phyloP scores from a whole-genome alignment of 2,888 invertebrate species.

The Cyclophora albipunctata region DNA sequence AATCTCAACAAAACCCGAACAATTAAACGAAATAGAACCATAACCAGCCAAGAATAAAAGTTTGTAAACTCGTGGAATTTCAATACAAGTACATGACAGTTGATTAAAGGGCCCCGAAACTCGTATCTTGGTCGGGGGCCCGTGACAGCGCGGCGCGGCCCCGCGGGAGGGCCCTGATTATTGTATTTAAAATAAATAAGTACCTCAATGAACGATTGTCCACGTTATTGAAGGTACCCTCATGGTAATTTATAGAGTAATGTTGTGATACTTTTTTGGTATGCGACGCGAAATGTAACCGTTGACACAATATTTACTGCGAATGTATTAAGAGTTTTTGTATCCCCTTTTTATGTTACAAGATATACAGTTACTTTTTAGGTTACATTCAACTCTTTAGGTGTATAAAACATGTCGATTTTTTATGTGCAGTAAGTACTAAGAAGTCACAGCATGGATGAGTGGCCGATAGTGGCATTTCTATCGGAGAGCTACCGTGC shows the following conservation, averaged over 20 bases:
- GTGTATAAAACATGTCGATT: no score
- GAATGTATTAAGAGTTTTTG: slow-evolving; percentile 2
- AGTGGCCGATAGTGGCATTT: no score
- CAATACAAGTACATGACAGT: slow-evolving; percentile 60
- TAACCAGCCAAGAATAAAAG: slow-evolving; percentile 7
- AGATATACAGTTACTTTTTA: no score
- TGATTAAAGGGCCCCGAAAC: slow-evolving; percentile 74
- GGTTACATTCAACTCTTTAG: no score
- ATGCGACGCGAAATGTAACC: slow-evolving; percentile 4
- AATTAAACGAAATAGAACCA: not conserved
- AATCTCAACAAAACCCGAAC: not conserved
- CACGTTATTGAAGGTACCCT: slow-evolving; percentile 30
- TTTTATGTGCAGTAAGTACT: no score
- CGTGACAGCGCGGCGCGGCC: slow-evolving; percentile 69
- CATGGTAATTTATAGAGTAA: slow-evolving; percentile 44
- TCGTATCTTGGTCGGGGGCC: slow-evolving; percentile 66
- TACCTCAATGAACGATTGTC: slow-evolving; percentile 75
- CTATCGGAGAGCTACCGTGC: no score
- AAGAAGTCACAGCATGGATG: no score
- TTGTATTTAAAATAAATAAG: slow-evolving; percentile 76
- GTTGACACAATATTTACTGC: not conserved
- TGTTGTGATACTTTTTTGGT: slow-evolving; percentile 12
- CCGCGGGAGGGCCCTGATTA: slow-evolving; percentile 69
- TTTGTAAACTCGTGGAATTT: slow-evolving; percentile 43
- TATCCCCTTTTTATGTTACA: no score